phyloP scores from a whole-genome alignment of 2,797 vertebrate genomes.

The Semotilus atromaculatus region DNA sequence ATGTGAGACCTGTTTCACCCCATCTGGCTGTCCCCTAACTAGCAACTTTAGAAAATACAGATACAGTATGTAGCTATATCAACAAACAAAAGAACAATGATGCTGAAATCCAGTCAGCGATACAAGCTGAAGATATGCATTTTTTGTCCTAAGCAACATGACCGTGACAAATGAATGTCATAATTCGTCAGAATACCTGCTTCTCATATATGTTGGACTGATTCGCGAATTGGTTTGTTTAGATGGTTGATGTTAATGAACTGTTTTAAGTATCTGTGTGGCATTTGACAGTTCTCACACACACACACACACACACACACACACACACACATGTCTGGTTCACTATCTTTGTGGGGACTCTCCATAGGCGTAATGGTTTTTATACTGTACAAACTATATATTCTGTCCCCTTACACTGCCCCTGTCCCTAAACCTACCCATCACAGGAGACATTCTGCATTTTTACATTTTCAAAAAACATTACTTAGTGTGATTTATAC shows the following conservation, averaged over 20 bases:
- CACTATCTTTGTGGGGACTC: too few species aligned
- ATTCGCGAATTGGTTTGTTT: background rate
- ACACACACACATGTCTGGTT: too few species aligned
- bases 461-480: too few species aligned
- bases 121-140: background rate
- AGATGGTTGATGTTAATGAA: background rate
- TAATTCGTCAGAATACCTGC: background rate
- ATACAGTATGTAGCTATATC: background rate
- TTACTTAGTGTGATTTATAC: too few species aligned
- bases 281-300: background rate
- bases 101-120: background rate
- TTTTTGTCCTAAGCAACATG: background rate
- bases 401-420: too few species aligned
- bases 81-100: background rate
- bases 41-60: background rate
- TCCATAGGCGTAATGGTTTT: too few species aligned
- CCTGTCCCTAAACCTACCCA: too few species aligned
- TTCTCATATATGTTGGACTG: background rate
- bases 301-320: too few species aligned
- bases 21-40: background rate
- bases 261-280: background rate
- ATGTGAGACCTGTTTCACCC: constrained; percentile 3
- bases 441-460: too few species aligned
- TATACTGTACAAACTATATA: too few species aligned
- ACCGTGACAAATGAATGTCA: background rate